phyloP scores from a whole-genome alignment of 2,113 vertebrate species.

The Protobothrops flavoviridis region DNA sequence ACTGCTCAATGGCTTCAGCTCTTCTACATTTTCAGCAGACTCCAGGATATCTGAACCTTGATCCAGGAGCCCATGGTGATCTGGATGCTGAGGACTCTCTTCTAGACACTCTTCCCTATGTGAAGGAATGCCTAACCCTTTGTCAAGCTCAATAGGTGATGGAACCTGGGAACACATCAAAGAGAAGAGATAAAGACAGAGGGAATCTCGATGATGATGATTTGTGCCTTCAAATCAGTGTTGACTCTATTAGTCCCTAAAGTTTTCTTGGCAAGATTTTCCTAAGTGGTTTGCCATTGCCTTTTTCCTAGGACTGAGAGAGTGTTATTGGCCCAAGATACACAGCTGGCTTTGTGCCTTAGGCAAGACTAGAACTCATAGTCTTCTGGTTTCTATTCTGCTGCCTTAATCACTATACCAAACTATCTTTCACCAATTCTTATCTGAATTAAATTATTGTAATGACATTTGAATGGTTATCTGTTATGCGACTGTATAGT shows the following conservation, averaged over 20 bases:
- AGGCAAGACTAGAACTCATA: neutral
- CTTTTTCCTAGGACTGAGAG: neutral
- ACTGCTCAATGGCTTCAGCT: constrained; percentile 76
- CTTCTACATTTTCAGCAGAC: constrained; percentile 62
- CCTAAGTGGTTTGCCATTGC: neutral
- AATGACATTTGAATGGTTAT: neutral
- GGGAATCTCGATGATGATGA: neutral
- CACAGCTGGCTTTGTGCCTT: neutral
- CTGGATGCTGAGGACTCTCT: constrained; percentile 42
- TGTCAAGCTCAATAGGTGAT: constrained; percentile 6
- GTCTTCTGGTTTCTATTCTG: neutral
- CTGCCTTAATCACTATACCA: neutral
- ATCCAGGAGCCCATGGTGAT: constrained; percentile 41
- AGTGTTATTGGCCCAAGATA: neutral
- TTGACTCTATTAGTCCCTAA: neutral
- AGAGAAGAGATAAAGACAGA: neutral
- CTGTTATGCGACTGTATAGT: neutral
- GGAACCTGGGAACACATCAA: constrained; percentile 15
- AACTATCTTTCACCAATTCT: neutral
- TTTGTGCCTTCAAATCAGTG: neutral
- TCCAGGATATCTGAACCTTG: constrained; percentile 36
- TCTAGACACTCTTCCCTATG: constrained; percentile 29
- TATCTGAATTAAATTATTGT: neutral
- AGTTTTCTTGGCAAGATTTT: neutral
- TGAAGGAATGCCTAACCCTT: constrained; percentile 17